Conservation (phyloP, 2,888 invertebrate species). For the Diplazon laetatorius region DNA sequence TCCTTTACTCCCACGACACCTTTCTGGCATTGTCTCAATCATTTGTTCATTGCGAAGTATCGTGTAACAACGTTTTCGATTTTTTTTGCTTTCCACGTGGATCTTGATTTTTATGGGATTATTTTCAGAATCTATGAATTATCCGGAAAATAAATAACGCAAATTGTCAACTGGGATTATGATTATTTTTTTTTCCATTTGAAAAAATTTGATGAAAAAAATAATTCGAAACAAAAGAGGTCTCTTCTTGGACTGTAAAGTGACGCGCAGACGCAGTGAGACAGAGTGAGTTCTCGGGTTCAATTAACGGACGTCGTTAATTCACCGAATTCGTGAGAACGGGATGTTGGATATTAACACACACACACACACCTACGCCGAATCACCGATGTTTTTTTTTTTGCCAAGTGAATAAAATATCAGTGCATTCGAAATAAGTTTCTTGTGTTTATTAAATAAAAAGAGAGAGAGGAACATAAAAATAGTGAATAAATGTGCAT, state of each 20-base stretch:
- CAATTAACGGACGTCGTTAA: conserved; percentile 63
- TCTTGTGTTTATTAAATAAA: neutral
- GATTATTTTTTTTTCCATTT: neutral
- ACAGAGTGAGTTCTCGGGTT: conserved; percentile 38
- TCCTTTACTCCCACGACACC: neutral
- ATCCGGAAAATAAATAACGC: neutral
- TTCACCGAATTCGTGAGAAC: conserved; percentile 58
- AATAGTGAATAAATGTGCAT: conserved; percentile 5
- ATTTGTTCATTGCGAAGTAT: conserved; percentile 32
- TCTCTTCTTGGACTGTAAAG: conserved; percentile 15
- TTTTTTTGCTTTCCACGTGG: neutral
- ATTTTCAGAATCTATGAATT: conserved; percentile 12
- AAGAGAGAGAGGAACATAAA: neutral
- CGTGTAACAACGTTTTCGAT: conserved; percentile 25
- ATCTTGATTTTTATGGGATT: neutral
- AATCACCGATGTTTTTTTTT: conserved; percentile 33
- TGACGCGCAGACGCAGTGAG: conserved; percentile 33
- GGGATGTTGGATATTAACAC: conserved; percentile 51
- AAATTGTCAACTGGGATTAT: neutral
- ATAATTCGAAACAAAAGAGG: too few species aligned
- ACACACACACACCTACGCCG: conserved; percentile 41
- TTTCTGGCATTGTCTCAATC: neutral
- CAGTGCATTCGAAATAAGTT: conserved; percentile 12
- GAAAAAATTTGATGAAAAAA: too few species aligned
- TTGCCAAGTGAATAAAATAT: conserved; percentile 27